Conservation (phyloP, 2,888 invertebrate species). For the Drosophila vallismaia region DNA sequence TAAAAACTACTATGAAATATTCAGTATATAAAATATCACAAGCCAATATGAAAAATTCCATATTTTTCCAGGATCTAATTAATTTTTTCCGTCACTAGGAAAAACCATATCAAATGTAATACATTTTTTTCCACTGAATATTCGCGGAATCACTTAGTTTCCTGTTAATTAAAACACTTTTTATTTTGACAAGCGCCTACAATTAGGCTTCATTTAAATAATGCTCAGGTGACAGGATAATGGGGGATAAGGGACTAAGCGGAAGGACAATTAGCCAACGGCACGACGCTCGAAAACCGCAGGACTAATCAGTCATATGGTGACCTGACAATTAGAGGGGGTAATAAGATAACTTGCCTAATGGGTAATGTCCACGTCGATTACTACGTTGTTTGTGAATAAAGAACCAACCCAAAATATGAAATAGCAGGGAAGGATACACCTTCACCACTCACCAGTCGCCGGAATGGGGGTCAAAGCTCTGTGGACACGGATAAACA, state of each 20-base stretch:
- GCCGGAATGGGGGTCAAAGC: slow-evolving; percentile 42
- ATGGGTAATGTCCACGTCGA: slow-evolving; percentile 11
- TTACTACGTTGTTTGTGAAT: slow-evolving; percentile 14
- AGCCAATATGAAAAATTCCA: no score
- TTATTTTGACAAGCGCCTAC: slow-evolving; percentile 31
- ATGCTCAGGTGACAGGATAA: slow-evolving; percentile 36
- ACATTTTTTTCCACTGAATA: not conserved
- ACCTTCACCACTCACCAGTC: slow-evolving; percentile 4
- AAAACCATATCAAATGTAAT: not conserved
- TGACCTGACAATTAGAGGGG: slow-evolving; percentile 3
- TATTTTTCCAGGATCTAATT: no score
- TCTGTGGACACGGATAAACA: slow-evolving; percentile 45
- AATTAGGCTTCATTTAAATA: slow-evolving; percentile 51
- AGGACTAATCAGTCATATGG: slow-evolving; percentile 6
- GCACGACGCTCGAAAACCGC: slow-evolving; percentile 15
- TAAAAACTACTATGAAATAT: no score
- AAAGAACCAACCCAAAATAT: slow-evolving; percentile 10
- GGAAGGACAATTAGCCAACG: slow-evolving; percentile 29
- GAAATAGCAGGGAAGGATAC: slow-evolving; percentile 10
- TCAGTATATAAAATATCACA: no score
- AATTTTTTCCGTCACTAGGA: not conserved
- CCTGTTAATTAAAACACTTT: slow-evolving; percentile 48
- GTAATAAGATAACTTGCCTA: slow-evolving; percentile 28
- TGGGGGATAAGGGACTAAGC: slow-evolving; percentile 35
- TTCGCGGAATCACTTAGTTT: slow-evolving; percentile 28